Conservation (phyloP, 2,797 vertebrate genomes). For the Pangasius krempfi region DNA sequence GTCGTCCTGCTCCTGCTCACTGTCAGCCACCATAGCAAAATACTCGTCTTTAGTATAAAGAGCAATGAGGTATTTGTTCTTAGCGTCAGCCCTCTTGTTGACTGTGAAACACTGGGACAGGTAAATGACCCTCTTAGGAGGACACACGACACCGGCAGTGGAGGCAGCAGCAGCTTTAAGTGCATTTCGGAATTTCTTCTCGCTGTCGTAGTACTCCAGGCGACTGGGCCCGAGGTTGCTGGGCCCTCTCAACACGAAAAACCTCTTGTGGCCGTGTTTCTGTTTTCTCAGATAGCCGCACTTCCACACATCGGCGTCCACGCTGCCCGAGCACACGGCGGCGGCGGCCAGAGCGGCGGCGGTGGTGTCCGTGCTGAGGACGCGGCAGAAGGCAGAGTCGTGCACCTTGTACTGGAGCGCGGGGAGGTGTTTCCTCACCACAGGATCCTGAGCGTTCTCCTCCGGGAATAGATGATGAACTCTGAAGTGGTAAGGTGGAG, state of each 20-base stretch:
- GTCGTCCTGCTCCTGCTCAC: slow-evolving; percentile 82
- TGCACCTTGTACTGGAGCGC: slow-evolving; percentile 61
- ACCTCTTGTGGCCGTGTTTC: slow-evolving; percentile 83
- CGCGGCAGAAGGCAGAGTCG: slow-evolving; percentile 62
- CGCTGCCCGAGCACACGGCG: slow-evolving; percentile 52
- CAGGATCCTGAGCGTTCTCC: slow-evolving; percentile 58
- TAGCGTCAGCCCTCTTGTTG: slow-evolving; percentile 85
- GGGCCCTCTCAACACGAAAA: slow-evolving; percentile 81
- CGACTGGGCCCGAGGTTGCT: slow-evolving; percentile 75
- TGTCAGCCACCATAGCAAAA: slow-evolving; percentile 84
- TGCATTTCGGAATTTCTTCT: slow-evolving; percentile 83
- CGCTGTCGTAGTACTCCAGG: slow-evolving; percentile 87
- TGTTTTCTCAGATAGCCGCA: slow-evolving; percentile 85
- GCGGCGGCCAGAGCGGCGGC: slow-evolving; percentile 56
- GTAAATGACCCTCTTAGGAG: slow-evolving; percentile 77
- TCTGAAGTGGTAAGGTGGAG: slow-evolving; percentile 60
- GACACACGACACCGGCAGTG: slow-evolving; percentile 37
- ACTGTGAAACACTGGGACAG: slow-evolving; percentile 83
- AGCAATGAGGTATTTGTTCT: slow-evolving; percentile 87
- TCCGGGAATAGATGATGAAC: slow-evolving; percentile 56
- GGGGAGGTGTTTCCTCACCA: slow-evolving; percentile 56
- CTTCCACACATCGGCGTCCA: slow-evolving; percentile 77
- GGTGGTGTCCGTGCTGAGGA: slow-evolving; percentile 57
- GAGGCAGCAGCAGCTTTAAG: slow-evolving; percentile 75
- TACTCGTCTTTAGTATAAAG: slow-evolving; percentile 86